Conservation (phyloP, 2,113 vertebrate species). For the Cranoglanis bouderius region DNA sequence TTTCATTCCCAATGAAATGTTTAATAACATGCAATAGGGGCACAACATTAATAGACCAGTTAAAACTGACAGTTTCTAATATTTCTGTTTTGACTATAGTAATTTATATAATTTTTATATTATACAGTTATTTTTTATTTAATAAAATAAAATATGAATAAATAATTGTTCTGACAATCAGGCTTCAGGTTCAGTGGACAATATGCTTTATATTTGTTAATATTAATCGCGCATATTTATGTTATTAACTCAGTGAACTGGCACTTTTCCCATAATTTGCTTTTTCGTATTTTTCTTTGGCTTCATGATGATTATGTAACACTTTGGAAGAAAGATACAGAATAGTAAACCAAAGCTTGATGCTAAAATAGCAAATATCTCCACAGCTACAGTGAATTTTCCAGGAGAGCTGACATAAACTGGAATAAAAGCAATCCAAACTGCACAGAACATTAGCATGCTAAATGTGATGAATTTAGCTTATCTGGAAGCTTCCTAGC, state of each 20-base stretch:
- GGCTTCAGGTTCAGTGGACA: not conserved
- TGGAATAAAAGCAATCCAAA: constrained; percentile 68
- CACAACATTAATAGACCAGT: not conserved
- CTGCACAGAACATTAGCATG: constrained; percentile 64
- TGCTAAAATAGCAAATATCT: constrained; percentile 66
- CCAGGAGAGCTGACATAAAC: constrained; percentile 71
- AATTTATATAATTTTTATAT: not conserved
- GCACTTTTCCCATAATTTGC: constrained; percentile 36
- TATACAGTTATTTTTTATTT: not conserved
- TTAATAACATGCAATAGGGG: not conserved
- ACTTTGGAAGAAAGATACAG: constrained; percentile 50
- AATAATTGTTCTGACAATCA: not conserved
- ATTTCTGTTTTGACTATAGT: not conserved
- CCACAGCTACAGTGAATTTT: constrained; percentile 69
- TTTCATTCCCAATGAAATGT: not conserved
- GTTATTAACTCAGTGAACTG: not conserved
- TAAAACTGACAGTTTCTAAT: not conserved
- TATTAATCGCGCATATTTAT: not conserved
- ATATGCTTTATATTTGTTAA: not conserved
- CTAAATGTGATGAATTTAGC: constrained; percentile 65
- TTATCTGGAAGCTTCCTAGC: constrained; percentile 64
- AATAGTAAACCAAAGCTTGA: constrained; percentile 49
- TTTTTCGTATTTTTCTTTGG: constrained; percentile 48
- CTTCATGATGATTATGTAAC: constrained; percentile 44
- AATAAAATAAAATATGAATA: not conserved